A percentile compares a stretch with the other conserved stretches of the same genome.
Conservation (phyloP, 1,140 invertebrate species). For the Formica selysi region DNA sequence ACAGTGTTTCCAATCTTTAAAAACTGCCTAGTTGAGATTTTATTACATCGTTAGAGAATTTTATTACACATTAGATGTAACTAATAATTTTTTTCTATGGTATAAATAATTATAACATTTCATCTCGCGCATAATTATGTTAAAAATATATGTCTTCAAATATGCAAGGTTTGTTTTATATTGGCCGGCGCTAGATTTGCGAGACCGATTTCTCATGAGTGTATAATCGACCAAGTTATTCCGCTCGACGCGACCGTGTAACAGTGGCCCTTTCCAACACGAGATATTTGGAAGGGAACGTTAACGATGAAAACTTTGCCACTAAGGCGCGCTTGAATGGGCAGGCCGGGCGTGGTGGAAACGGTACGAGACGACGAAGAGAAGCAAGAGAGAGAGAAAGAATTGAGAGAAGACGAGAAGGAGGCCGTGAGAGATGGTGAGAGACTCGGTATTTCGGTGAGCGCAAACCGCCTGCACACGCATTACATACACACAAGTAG, state of each 20-base stretch:
- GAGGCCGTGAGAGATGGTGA: constrained; percentile 47
- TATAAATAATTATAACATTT: background rate
- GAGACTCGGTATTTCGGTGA: constrained; percentile 69
- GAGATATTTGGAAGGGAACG: constrained; percentile 59
- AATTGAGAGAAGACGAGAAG: constrained; percentile 13
- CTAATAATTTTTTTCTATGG: background rate
- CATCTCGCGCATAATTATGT: background rate
- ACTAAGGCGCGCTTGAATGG: constrained; percentile 63
- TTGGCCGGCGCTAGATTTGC: background rate
- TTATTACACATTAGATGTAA: background rate
- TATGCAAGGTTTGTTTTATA: background rate
- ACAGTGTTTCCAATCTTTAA: background rate
- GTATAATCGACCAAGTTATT: constrained; percentile 48
- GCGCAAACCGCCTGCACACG: constrained; percentile 23
- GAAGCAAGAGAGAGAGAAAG: constrained; percentile 14
- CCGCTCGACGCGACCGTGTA: constrained; percentile 5
- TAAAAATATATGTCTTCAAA: background rate
- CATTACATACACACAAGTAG: constrained; percentile 29
- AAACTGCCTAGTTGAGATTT: background rate
- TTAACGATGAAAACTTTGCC: constrained; percentile 70
- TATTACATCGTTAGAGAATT: too few relatives aligned
- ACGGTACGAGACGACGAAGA: constrained; percentile 15
- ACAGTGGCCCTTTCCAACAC: constrained; percentile 32
- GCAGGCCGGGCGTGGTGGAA: constrained; percentile 26
- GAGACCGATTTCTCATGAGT: constrained; percentile 31